A percentile compares a stretch with the other conserved stretches of the same genome.
Evolutionary conservation across 2,888 invertebrate genomes (phyloP).

Genomic region (Ophion slaviceki): DNA sequence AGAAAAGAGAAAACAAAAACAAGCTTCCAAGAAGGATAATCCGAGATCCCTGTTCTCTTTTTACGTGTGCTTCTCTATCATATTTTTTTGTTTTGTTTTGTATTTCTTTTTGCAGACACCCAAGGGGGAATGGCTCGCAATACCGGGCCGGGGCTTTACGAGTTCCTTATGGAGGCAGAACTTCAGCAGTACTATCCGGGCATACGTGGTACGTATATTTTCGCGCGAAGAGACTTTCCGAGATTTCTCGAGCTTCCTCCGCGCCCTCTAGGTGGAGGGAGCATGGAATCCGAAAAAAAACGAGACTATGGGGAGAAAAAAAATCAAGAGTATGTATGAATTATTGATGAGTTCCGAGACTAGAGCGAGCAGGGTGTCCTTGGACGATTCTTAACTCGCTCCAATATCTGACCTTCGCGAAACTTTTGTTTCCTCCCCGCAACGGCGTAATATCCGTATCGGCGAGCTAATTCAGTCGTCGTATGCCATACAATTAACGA

Average conservation of each 20-base stretch:
- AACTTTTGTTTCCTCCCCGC: conserved; percentile 30
- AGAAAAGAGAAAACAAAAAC: not conserved
- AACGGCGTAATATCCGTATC: conserved; percentile 21
- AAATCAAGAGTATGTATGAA: conserved; percentile 49
- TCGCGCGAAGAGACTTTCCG: not conserved
- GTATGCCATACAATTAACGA: conserved; percentile 46
- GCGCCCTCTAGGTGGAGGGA: not conserved
- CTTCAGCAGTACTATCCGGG: conserved; percentile 94
- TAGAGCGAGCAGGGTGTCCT: conserved; percentile 44
- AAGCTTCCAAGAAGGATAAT: not conserved
- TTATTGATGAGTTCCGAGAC: conserved; percentile 54
- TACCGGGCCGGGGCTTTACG: conserved; percentile 89
- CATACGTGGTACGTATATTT: conserved; percentile 76
- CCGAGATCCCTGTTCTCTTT: conserved; percentile 15
- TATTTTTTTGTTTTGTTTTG: conserved; percentile 11
- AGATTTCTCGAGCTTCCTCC: not conserved
- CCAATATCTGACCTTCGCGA: conserved; percentile 57
- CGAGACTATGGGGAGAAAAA: conserved; percentile 20
- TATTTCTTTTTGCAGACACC: conserved; percentile 73
- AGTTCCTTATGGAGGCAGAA: conserved; percentile 97
- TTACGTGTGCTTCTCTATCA: not conserved
- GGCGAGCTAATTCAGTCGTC: conserved; percentile 34
- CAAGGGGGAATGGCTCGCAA: conserved; percentile 82
- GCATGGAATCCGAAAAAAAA: conserved; percentile 1
- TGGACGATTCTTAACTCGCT: conserved; percentile 56